Evolutionary conservation across 2,797 vertebrate genomes (phyloP).

Genomic region (Mustela erminea): DNA sequence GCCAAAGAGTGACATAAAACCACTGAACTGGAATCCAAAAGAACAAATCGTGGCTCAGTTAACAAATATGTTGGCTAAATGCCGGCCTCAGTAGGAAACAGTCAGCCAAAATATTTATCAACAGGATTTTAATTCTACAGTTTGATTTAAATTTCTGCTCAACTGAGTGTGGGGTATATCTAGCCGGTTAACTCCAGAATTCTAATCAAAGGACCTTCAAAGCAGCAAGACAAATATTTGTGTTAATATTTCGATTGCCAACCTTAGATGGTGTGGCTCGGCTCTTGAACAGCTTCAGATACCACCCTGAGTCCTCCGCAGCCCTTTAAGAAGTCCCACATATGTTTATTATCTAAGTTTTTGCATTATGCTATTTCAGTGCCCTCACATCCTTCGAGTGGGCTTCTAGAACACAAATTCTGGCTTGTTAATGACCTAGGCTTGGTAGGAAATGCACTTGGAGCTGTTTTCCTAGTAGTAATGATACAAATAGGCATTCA

Average conservation of each 20-base stretch:
- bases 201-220: slow-evolving; percentile 56
- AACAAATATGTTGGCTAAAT: slow-evolving; percentile 76
- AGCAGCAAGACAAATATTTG: slow-evolving; percentile 69
- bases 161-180: slow-evolving; percentile 61
- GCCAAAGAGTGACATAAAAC: slow-evolving; percentile 69
- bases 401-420: neutral
- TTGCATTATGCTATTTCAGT: too few species aligned
- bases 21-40: slow-evolving; percentile 69
- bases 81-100: slow-evolving; percentile 71
- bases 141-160: slow-evolving; percentile 80
- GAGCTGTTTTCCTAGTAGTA: neutral
- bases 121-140: slow-evolving; percentile 80
- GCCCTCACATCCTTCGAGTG: accelerated
- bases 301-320: neutral
- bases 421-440: neutral
- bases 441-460: slow-evolving; percentile 5
- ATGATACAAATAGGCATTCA: neutral
- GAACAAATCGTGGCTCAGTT: slow-evolving; percentile 63
- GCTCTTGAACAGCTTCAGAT: neutral
- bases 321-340: neutral
- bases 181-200: slow-evolving; percentile 56
- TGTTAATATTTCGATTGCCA: neutral
- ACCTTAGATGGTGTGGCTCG: neutral
- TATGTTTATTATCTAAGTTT: neutral
- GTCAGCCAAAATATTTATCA: slow-evolving; percentile 83